Conservation (phyloP, 2,888 invertebrate species). For the Lysandra coridon region DNA sequence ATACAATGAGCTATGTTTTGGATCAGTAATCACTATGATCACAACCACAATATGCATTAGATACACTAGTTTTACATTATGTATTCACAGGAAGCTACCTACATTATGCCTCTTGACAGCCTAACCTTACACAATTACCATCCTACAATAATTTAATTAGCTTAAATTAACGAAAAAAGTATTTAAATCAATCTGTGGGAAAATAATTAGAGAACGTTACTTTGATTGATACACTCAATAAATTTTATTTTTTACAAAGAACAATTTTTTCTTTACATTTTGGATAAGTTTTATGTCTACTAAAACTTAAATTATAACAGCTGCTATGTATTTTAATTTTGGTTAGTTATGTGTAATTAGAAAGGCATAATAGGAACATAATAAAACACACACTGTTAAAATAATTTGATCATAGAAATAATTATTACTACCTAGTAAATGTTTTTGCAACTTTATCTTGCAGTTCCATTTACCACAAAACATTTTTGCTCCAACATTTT, state of each 20-base stretch:
- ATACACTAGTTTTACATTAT: constrained; percentile 47
- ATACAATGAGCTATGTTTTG: constrained; percentile 66
- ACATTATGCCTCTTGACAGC: constrained; percentile 40
- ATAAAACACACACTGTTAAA: background rate
- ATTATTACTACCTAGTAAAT: background rate
- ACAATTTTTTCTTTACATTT: background rate
- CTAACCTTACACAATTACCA: constrained; percentile 1
- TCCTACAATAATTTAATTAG: background rate
- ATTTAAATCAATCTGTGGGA: background rate
- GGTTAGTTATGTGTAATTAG: background rate
- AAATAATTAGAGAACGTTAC: too few relatives aligned
- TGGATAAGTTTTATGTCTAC: background rate
- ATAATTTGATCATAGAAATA: background rate
- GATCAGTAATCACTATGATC: constrained; percentile 78
- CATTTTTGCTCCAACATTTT: background rate
- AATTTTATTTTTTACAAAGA: background rate
- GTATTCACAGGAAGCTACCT: constrained; percentile 45
- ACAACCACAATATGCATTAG: constrained; percentile 76
- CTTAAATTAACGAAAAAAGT: background rate
- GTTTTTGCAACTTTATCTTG: background rate
- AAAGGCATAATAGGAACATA: background rate
- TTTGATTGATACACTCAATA: too few relatives aligned
- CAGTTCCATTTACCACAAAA: background rate
- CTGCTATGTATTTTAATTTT: background rate
- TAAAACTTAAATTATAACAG: background rate